phyloP scores from a whole-genome alignment of 2,888 invertebrate genomes.

The Megamerina dolium region DNA sequence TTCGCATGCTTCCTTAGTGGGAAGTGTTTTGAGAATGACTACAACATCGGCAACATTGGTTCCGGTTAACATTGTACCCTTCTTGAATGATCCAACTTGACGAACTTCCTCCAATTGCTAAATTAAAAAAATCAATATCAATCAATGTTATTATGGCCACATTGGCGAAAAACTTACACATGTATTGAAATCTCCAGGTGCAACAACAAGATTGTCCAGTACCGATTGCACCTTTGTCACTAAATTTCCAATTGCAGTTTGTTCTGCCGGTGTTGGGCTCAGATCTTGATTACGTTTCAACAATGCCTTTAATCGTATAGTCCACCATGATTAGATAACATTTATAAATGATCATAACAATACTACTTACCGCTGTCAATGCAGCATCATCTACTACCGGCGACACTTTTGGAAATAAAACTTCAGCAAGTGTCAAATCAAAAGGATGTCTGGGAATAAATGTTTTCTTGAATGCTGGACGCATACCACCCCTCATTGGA shows the following conservation, averaged over 20 bases:
- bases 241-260: constrained; percentile 85
- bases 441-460: constrained; percentile 76
- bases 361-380: constrained; percentile 64
- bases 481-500: constrained; percentile 60
- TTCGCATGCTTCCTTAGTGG: constrained; percentile 92
- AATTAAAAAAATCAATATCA: constrained; percentile 20
- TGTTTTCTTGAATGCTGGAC: constrained; percentile 60
- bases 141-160: constrained; percentile 1
- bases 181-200: constrained; percentile 89
- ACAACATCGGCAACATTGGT: constrained; percentile 95
- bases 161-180: constrained; percentile 80
- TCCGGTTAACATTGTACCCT: constrained; percentile 94
- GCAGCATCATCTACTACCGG: constrained; percentile 77
- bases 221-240: constrained; percentile 94
- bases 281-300: constrained; percentile 88
- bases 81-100: constrained; percentile 96
- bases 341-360: too few species aligned
- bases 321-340: background rate
- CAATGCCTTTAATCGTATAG: constrained; percentile 59
- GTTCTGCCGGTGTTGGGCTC: constrained; percentile 84
- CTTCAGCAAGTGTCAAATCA: constrained; percentile 81
- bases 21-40: constrained; percentile 91
- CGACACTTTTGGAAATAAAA: constrained; percentile 76
- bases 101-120: constrained; percentile 90
- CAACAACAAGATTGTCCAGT: constrained; percentile 88